Evolutionary conservation across 2,888 invertebrate genomes (phyloP).

Genomic region (Aromia moschata): DNA sequence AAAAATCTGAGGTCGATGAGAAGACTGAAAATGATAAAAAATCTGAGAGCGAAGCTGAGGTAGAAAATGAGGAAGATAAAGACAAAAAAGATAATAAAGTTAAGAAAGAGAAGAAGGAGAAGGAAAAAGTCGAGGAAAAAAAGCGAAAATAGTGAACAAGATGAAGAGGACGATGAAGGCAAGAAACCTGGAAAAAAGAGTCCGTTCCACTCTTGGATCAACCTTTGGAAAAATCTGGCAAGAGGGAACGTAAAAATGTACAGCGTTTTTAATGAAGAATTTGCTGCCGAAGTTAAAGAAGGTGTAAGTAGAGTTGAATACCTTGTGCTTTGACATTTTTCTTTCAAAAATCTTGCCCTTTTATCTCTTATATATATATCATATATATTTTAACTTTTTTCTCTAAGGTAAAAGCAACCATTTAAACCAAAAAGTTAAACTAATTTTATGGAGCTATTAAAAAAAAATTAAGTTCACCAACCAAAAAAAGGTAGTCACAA

Average conservation of each 20-base stretch:
- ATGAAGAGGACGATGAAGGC: constrained; percentile 44
- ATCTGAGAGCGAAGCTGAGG: constrained; percentile 25
- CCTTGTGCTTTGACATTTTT: too few species aligned
- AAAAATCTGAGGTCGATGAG: constrained; percentile 48
- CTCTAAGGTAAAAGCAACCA: too few species aligned
- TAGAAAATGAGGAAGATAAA: constrained; percentile 45
- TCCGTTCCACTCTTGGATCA: constrained; percentile 58
- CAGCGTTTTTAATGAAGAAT: constrained; percentile 57
- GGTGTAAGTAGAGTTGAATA: constrained; percentile 5
- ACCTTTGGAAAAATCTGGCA: constrained; percentile 57
- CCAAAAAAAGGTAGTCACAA: too few species aligned
- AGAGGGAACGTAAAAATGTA: constrained; percentile 59
- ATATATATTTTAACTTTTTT: too few species aligned
- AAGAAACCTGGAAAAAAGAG: constrained; percentile 52
- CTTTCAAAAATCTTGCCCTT: too few species aligned
- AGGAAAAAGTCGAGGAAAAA: constrained; percentile 46
- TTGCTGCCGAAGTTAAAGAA: constrained; percentile 15
- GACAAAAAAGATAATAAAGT: constrained; percentile 35
- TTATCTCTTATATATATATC: too few species aligned
- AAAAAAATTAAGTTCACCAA: too few species aligned
- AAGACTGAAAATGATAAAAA: constrained; percentile 46
- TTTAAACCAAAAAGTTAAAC: too few species aligned
- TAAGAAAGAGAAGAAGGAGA: constrained; percentile 34
- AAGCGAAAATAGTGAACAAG: constrained; percentile 51
- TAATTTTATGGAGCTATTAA: too few species aligned